phyloP scores from a whole-genome alignment of 1,140 invertebrate genomes.

The Platorchestia sp. region DNA sequence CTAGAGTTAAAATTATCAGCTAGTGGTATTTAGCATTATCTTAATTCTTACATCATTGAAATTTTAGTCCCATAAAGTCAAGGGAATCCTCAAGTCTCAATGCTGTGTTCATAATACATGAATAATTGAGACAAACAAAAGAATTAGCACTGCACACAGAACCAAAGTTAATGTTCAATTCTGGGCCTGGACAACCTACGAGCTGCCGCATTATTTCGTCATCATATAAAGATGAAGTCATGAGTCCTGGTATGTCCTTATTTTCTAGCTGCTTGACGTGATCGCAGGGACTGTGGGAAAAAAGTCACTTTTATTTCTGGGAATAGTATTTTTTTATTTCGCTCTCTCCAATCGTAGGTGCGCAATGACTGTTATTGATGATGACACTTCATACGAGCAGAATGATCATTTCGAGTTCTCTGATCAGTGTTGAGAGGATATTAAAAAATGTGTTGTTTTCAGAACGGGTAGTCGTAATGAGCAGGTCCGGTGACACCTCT shows the following conservation, averaged over 20 bases:
- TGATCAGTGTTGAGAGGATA: background rate
- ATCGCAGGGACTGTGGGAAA: background rate
- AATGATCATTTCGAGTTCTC: constrained; percentile 13
- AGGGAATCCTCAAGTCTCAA: no score
- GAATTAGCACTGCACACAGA: no score
- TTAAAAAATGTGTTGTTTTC: background rate
- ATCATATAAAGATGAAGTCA: background rate
- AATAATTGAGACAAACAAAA: no score
- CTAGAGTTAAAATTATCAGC: no score
- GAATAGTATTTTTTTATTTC: background rate
- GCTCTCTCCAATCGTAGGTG: background rate
- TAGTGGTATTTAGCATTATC: no score
- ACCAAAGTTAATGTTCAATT: background rate
- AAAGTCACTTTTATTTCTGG: background rate
- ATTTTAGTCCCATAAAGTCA: no score
- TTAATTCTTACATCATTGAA: no score
- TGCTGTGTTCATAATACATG: no score
- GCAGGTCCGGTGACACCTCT: background rate
- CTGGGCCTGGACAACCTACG: background rate
- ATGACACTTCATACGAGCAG: background rate
- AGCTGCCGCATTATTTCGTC: background rate
- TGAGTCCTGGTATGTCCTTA: background rate
- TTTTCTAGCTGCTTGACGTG: background rate
- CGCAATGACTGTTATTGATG: background rate
- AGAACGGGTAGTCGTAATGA: background rate